A percentile compares a stretch with the other conserved stretches of the same genome.
Conservation (phyloP, 2,113 vertebrate genomes). For the Seriola quinqueradiata region DNA sequence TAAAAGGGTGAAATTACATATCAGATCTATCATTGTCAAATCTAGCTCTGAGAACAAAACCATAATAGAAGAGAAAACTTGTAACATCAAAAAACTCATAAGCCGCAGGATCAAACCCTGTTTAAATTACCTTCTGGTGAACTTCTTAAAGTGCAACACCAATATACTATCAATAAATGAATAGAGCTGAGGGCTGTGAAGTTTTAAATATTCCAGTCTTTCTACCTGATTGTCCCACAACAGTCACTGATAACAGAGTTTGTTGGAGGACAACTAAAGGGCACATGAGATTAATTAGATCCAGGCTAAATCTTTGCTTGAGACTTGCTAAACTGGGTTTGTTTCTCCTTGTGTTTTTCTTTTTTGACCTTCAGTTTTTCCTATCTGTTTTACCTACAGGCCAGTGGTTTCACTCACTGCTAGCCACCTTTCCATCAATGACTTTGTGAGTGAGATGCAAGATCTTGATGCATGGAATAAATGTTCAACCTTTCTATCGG, state of each 20-base stretch:
- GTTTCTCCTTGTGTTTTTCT: not conserved
- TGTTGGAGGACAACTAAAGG: conserved; percentile 15
- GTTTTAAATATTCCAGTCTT: not conserved
- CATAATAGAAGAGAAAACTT: not conserved
- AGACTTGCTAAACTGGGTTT: not conserved
- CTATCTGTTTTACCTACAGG: conserved; percentile 6
- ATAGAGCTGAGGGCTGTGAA: not conserved
- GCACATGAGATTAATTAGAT: not conserved
- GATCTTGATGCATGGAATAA: not conserved
- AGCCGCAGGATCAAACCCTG: conserved; percentile 6
- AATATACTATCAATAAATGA: conserved; percentile 25
- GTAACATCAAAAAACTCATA: conserved; percentile 18
- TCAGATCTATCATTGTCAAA: conserved; percentile 43
- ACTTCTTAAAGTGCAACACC: conserved; percentile 9
- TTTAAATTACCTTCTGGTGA: not conserved
- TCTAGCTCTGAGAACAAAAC: not conserved
- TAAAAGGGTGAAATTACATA: conserved; percentile 31
- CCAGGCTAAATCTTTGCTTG: not conserved
- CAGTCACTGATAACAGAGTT: not conserved
- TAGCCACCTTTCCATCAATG: not conserved
- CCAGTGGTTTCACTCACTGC: not conserved
- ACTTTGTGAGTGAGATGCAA: conserved; percentile 8
- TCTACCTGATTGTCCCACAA: too few relatives aligned
- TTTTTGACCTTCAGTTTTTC: not conserved
- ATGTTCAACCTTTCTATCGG: not conserved